A percentile compares a stretch with the other conserved stretches of the same genome.
phyloP scores from a whole-genome alignment of 2,888 invertebrate species.

The Drosophila birchii region DNA sequence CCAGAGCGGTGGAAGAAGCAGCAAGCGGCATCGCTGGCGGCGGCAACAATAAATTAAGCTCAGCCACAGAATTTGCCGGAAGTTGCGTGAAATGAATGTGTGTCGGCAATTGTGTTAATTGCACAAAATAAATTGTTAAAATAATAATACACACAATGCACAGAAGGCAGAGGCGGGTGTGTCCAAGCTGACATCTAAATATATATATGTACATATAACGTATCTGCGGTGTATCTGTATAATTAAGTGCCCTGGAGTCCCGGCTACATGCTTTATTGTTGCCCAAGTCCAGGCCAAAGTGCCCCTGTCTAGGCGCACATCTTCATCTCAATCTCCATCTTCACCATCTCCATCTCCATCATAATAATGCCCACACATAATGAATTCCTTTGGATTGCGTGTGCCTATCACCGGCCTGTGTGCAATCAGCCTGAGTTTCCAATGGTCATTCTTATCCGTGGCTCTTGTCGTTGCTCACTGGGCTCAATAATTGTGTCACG shows the following conservation, averaged over 20 bases:
- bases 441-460: slow-evolving; percentile 25
- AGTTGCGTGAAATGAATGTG: slow-evolving; percentile 73
- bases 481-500: slow-evolving; percentile 65
- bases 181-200: slow-evolving; percentile 44
- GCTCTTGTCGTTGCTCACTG: slow-evolving; percentile 30
- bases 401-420: slow-evolving; percentile 15
- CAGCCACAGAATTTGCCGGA: slow-evolving; percentile 62
- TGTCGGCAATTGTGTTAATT: slow-evolving; percentile 80
- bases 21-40: background rate
- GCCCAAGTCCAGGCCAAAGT: slow-evolving; percentile 18
- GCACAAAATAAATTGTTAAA: slow-evolving; percentile 80
- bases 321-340: slow-evolving; percentile 7
- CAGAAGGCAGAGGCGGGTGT: background rate
- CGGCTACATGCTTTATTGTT: slow-evolving; percentile 38
- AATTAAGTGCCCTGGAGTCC: slow-evolving; percentile 50
- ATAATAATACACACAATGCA: slow-evolving; percentile 73
- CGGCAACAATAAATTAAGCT: slow-evolving; percentile 78
- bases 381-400: slow-evolving; percentile 39
- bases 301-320: slow-evolving; percentile 14
- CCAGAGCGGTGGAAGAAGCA: slow-evolving; percentile 1
- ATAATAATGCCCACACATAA: slow-evolving; percentile 46
- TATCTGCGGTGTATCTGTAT: slow-evolving; percentile 35
- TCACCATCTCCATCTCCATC: slow-evolving; percentile 22
- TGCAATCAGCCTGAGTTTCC: slow-evolving; percentile 40
- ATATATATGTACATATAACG: slow-evolving; percentile 7